These are phyloP conservation scores for Drosophila yooni DNA, from an alignment of 2,888 invertebrate genomes.

Conservation along the genomic window DNA sequence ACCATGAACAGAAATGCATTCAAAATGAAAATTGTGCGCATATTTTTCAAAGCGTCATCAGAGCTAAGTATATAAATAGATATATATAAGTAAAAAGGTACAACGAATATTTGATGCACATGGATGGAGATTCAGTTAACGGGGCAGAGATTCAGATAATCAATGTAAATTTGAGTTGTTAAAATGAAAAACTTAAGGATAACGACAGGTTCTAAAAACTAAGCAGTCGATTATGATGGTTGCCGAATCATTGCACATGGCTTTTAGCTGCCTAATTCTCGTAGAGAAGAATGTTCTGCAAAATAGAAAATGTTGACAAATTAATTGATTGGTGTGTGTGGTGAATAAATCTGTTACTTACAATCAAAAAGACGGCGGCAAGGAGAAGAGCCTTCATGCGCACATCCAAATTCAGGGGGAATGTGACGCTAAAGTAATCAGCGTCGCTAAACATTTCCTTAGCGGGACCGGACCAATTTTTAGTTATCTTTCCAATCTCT, in stretches of 20 bases:
- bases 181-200: slow-evolving; percentile 26
- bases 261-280: slow-evolving; percentile 40
- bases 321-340: neutral
- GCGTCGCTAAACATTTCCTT: slow-evolving; percentile 93
- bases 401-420: slow-evolving; percentile 94
- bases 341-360: slow-evolving; percentile 85
- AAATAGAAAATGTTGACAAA: neutral
- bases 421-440: slow-evolving; percentile 93
- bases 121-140: slow-evolving; percentile 13
- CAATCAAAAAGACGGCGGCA: slow-evolving; percentile 91
- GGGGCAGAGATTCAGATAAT: slow-evolving; percentile 40
- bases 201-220: slow-evolving; percentile 36
- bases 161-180: slow-evolving; percentile 8
- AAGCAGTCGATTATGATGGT: slow-evolving; percentile 49
- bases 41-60: slow-evolving; percentile 9
- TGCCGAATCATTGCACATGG: slow-evolving; percentile 5
- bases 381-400: slow-evolving; percentile 91
- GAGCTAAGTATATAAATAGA: slow-evolving; percentile 8
- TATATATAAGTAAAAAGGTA: neutral
- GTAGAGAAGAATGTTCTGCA: slow-evolving; percentile 49
- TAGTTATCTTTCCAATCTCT: slow-evolving; percentile 93
- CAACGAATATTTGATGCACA: neutral
- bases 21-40: slow-evolving; percentile 48
- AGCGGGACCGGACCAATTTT: slow-evolving; percentile 92
- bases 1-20: slow-evolving; percentile 18